phyloP scores from a whole-genome alignment of 2,888 invertebrate genomes.

The Halocaridina rubra region DNA sequence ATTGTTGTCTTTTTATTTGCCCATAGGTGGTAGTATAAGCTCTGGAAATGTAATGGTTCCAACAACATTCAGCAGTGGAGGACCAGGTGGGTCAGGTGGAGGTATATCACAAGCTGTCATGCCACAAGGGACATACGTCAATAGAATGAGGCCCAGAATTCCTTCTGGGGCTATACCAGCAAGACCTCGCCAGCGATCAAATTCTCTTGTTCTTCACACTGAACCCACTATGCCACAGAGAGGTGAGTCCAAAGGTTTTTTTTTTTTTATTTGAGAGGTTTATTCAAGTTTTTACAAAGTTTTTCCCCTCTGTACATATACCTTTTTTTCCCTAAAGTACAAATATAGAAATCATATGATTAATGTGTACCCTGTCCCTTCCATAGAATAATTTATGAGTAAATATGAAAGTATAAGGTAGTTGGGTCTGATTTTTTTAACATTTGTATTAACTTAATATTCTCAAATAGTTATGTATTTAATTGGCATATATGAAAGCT shows the following conservation, averaged over 20 bases:
- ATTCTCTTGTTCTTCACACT: constrained; percentile 41
- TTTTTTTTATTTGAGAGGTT: background rate
- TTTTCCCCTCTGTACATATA: no score
- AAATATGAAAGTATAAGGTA: no score
- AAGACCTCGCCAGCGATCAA: constrained; percentile 44
- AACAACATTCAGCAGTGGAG: constrained; percentile 36
- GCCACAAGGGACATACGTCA: constrained; percentile 39
- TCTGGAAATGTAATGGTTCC: constrained; percentile 47
- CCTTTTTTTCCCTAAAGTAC: no score
- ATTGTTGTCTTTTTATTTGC: no score
- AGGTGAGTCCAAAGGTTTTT: background rate
- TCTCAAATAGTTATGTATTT: no score
- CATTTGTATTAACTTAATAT: no score
- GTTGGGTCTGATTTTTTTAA: no score
- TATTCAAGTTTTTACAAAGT: no score
- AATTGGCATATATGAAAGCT: no score
- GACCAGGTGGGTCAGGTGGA: constrained; percentile 20
- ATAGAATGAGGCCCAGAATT: constrained; percentile 40
- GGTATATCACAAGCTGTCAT: constrained; percentile 17
- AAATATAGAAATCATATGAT: no score
- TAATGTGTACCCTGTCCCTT: no score
- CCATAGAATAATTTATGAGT: no score
- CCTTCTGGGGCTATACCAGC: constrained; percentile 32
- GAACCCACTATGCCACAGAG: constrained; percentile 25
- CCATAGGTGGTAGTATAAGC: constrained; percentile 37